Percentiles rank a stretch among this genome's conserved stretches.
These are phyloP conservation scores for Tachuris rubrigastra DNA, from an alignment of 2,113 vertebrate species.

Conservation along the genomic window DNA sequence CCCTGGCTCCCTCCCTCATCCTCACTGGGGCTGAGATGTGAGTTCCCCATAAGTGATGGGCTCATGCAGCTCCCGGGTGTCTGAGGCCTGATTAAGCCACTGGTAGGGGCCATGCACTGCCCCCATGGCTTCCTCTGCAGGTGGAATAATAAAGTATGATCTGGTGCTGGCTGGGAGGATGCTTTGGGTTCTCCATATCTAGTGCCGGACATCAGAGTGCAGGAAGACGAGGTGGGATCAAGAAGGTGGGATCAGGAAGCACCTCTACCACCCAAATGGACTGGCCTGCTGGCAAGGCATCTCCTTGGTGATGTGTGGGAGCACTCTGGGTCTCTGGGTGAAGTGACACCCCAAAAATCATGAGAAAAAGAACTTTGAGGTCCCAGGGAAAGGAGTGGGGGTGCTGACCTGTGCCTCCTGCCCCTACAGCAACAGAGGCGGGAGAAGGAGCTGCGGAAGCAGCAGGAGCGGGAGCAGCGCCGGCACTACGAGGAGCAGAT, in stretches of 20 bases:
- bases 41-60: fast-evolving
- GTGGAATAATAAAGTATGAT: not conserved
- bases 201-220: fast-evolving
- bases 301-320: not conserved
- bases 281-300: not conserved
- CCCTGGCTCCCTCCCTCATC: not conserved
- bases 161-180: not conserved
- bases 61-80: fast-evolving
- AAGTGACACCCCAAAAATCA: fast-evolving
- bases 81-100: not conserved
- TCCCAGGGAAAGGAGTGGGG: fast-evolving
- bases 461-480: constrained; percentile 97
- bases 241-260: not conserved
- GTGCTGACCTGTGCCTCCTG: not conserved
- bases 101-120: not conserved
- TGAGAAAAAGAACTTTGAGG: not conserved
- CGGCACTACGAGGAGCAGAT: constrained; percentile 94
- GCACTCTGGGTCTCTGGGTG: fast-evolving
- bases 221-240: not conserved
- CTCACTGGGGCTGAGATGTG: fast-evolving
- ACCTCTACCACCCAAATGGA: fast-evolving
- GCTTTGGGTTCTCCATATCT: not conserved
- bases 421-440: constrained; percentile 88
- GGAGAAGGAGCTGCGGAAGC: constrained; percentile 94
- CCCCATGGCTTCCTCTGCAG: not conserved